phyloP scores from a whole-genome alignment of 1,140 invertebrate genomes.

The Hylyphantes graminicola region DNA sequence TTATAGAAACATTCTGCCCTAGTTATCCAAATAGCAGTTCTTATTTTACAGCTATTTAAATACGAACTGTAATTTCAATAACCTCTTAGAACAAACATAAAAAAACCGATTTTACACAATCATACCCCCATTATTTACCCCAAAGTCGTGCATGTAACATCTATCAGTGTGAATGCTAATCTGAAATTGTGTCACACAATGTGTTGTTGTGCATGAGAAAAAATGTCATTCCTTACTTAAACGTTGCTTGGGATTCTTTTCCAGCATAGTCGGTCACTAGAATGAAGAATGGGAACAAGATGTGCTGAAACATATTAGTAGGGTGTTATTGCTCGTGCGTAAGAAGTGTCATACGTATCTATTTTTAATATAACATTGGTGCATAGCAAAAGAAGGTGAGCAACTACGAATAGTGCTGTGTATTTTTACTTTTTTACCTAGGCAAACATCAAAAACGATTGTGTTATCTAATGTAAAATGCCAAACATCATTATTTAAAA shows the following conservation, averaged over 20 bases:
- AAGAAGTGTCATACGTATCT: background rate
- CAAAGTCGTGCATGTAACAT: too few species aligned
- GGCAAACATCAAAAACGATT: constrained; percentile 16
- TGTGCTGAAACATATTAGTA: constrained; percentile 55
- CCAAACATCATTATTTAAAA: background rate
- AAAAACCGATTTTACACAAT: too few species aligned
- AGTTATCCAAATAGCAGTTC: too few species aligned
- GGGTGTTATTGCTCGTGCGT: constrained; percentile 29
- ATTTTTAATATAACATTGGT: constrained; percentile 22
- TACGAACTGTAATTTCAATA: too few species aligned
- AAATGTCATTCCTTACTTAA: constrained; percentile 37
- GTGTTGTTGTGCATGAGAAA: background rate
- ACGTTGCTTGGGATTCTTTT: constrained; percentile 14
- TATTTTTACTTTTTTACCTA: background rate
- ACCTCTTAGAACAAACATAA: too few species aligned
- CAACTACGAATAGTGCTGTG: background rate
- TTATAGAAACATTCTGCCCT: too few species aligned
- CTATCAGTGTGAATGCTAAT: too few species aligned
- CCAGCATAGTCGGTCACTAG: constrained; percentile 31
- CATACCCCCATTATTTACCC: too few species aligned
- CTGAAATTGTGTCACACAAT: too few species aligned
- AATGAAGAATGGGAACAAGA: constrained; percentile 6
- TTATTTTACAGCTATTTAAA: too few species aligned
- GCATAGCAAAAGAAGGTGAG: constrained; percentile 15
- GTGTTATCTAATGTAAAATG: background rate